Percentiles rank a stretch among this genome's conserved stretches.
Conservation (phyloP, 2,888 invertebrate species). For the Caenorhabditis drosophilae region DNA sequence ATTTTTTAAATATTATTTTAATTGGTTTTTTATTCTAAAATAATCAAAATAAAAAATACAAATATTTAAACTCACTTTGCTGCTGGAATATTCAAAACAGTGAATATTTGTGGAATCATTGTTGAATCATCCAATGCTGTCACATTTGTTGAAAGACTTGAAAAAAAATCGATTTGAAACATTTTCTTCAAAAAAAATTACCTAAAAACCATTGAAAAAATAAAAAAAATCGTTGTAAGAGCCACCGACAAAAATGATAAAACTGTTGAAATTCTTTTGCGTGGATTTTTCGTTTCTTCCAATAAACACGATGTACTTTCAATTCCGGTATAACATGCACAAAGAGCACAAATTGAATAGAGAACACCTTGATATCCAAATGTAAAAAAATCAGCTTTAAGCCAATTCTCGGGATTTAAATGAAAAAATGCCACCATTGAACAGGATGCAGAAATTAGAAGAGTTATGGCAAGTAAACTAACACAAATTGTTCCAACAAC, state of each 20-base stretch:
- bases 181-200: background rate
- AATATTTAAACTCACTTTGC: constrained; percentile 39
- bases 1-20: too few relatives aligned
- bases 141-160: constrained; percentile 44
- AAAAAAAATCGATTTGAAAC: background rate
- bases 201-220: constrained; percentile 29
- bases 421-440: constrained; percentile 52
- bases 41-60: too few relatives aligned
- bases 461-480: constrained; percentile 39
- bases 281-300: constrained; percentile 45
- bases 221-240: constrained; percentile 26
- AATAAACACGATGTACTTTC: constrained; percentile 38
- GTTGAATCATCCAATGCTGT: constrained; percentile 21
- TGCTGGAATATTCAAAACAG: constrained; percentile 43
- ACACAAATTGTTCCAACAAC: constrained; percentile 47
- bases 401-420: constrained; percentile 48
- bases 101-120: constrained; percentile 43
- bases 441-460: constrained; percentile 42
- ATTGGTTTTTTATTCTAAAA: too few relatives aligned
- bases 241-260: constrained; percentile 19
- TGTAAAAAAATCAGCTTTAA: constrained; percentile 44
- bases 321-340: constrained; percentile 42
- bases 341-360: constrained; percentile 30
- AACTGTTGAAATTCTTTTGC: constrained; percentile 22
- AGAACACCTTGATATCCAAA: constrained; percentile 37